A percentile compares a stretch with the other conserved stretches of the same genome.
Conservation (phyloP, 2,888 invertebrate species). For the Drosophila siamana region DNA sequence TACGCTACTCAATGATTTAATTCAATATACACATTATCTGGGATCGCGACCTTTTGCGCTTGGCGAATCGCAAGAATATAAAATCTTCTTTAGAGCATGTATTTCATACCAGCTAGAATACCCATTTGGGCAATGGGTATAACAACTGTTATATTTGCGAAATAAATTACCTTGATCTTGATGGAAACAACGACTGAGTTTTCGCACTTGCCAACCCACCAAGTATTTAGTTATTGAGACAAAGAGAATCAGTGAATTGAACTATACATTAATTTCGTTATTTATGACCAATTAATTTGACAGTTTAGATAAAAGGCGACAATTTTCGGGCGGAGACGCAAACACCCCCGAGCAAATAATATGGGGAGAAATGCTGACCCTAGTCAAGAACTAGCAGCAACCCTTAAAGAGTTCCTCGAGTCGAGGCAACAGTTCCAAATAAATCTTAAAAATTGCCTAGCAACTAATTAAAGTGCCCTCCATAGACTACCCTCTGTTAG, state of each 20-base stretch:
- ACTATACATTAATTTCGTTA: conserved; percentile 1
- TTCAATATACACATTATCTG: too few relatives aligned
- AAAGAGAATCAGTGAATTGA: not conserved
- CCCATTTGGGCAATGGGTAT: too few relatives aligned
- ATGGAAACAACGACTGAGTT: not conserved
- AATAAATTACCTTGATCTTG: conserved; percentile 1
- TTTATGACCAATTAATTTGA: conserved; percentile 20
- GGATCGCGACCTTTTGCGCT: too few relatives aligned
- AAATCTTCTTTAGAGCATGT: too few relatives aligned
- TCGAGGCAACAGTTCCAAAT: conserved; percentile 23
- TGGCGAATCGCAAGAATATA: too few relatives aligned
- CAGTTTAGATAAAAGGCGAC: conserved; percentile 13
- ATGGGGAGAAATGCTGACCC: conserved; percentile 28
- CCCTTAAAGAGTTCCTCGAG: conserved; percentile 20
- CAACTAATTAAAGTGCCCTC: conserved; percentile 60
- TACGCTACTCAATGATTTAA: too few relatives aligned
- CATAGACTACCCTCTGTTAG: not conserved
- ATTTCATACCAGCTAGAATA: too few relatives aligned
- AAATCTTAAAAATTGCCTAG: conserved; percentile 40
- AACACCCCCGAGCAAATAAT: not conserved
- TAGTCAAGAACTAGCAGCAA: conserved; percentile 36
- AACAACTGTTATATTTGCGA: not conserved
- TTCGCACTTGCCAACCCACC: not conserved
- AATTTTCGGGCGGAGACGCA: not conserved
- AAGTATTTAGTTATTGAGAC: not conserved